Percentiles rank a stretch among this genome's conserved stretches.
phyloP scores from a whole-genome alignment of 2,888 invertebrate genomes.

The Smittia aterrima region DNA sequence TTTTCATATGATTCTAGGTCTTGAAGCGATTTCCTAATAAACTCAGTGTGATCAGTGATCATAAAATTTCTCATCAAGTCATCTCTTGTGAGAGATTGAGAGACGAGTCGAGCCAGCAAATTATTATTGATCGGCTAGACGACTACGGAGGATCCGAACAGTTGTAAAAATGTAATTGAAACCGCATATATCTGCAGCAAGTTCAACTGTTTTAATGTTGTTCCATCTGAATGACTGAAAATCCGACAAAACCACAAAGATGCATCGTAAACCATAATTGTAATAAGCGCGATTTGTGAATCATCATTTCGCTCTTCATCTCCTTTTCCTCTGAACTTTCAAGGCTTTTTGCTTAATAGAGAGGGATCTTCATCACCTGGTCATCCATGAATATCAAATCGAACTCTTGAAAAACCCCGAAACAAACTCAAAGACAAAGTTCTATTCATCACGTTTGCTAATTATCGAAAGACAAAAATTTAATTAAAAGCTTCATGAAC shows the following conservation, averaged over 20 bases:
- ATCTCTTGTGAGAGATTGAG: too few relatives aligned
- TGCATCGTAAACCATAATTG: conserved; percentile 2
- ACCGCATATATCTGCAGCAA: background rate
- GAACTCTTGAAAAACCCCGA: background rate
- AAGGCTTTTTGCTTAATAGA: background rate
- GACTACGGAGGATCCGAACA: background rate
- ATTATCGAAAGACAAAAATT: too few relatives aligned
- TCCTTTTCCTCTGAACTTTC: background rate
- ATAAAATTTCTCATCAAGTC: too few relatives aligned
- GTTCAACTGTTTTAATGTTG: conserved; percentile 21
- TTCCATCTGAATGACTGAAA: background rate
- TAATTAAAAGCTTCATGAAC: too few relatives aligned
- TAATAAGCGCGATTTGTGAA: background rate
- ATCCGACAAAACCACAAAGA: conserved; percentile 11
- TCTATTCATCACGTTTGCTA: too few relatives aligned
- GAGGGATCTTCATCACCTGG: background rate
- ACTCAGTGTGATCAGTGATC: too few relatives aligned
- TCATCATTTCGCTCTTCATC: background rate
- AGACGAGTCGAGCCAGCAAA: too few relatives aligned
- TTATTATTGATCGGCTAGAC: conserved; percentile 11
- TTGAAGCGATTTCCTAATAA: too few relatives aligned
- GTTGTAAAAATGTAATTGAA: background rate
- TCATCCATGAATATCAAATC: background rate
- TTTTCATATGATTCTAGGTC: too few relatives aligned
- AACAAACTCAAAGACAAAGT: background rate